These are phyloP conservation scores for Mactromeris polynyma DNA, from an alignment of 2,888 invertebrate genomes.

Conservation along the genomic window DNA sequence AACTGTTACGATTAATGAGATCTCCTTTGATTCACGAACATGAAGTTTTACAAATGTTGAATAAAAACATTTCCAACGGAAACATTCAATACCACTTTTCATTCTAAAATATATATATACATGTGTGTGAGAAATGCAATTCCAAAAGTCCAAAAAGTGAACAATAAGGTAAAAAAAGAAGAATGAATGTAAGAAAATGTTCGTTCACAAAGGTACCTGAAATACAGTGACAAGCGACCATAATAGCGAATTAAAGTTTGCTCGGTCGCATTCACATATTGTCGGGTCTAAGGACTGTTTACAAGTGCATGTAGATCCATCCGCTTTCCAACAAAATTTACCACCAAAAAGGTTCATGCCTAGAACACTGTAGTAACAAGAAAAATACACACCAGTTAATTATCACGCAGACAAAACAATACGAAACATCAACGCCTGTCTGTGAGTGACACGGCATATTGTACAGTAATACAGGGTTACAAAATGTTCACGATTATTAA, in stretches of 20 bases:
- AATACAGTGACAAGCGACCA: constrained; percentile 89
- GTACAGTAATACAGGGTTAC: constrained; percentile 10
- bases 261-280: constrained; percentile 87
- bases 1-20: background rate
- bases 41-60: constrained; percentile 23
- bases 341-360: constrained; percentile 99
- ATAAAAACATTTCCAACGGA: constrained; percentile 30
- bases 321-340: constrained; percentile 97
- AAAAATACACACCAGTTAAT: constrained; percentile 58
- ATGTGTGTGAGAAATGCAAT: constrained; percentile 35
- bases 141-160: constrained; percentile 34
- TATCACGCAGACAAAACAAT: constrained; percentile 38
- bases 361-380: constrained; percentile 95
- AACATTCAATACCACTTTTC: constrained; percentile 27
- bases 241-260: constrained; percentile 88
- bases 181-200: constrained; percentile 29
- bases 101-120: constrained; percentile 31
- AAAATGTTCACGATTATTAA: background rate
- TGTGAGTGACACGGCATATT: background rate
- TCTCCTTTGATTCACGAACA: background rate
- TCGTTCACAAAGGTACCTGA: constrained; percentile 83
- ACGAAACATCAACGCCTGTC: constrained; percentile 8
- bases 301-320: constrained; percentile 93
- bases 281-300: constrained; percentile 91
- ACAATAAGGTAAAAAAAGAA: constrained; percentile 52